A percentile compares a stretch with the other conserved stretches of the same genome.
Conservation (phyloP, 2,888 invertebrate genomes). For the Pomacea canaliculata region DNA sequence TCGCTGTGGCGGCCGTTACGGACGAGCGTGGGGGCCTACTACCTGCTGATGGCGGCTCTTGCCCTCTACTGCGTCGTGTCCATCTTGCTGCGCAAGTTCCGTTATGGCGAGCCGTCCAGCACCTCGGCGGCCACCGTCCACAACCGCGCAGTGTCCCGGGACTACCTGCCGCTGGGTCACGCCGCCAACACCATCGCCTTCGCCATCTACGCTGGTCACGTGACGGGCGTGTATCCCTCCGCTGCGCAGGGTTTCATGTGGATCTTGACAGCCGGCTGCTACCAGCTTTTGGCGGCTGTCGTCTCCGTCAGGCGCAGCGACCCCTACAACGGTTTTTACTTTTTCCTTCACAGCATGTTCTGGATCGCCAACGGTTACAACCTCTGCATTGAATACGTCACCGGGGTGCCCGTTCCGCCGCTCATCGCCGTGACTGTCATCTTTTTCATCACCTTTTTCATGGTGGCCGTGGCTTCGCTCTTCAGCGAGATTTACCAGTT, state of each 20-base stretch:
- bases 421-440: constrained; percentile 40
- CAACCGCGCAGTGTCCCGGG: constrained; percentile 28
- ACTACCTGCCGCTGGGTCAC: constrained; percentile 44
- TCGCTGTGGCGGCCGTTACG: constrained; percentile 41
- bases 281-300: constrained; percentile 39
- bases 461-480: constrained; percentile 37
- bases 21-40: constrained; percentile 42
- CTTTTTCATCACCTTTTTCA: constrained; percentile 36
- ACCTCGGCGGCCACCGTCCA: background rate
- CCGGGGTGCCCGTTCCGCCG: constrained; percentile 19
- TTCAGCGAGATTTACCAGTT: constrained; percentile 42
- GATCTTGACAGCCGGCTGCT: constrained; percentile 41
- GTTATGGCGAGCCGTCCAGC: constrained; percentile 24
- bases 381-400: constrained; percentile 35
- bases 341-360: constrained; percentile 41
- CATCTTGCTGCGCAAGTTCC: constrained; percentile 29
- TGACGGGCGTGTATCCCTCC: constrained; percentile 34
- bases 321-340: constrained; percentile 36
- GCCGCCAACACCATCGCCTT: constrained; percentile 44
- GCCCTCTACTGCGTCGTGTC: constrained; percentile 34
- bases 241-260: constrained; percentile 40
- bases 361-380: constrained; percentile 45
- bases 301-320: constrained; percentile 41
- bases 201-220: constrained; percentile 40
- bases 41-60: constrained; percentile 39